Evolutionary conservation across 2,888 invertebrate genomes (phyloP).

Genomic region (Toxonevra muliebris): DNA sequence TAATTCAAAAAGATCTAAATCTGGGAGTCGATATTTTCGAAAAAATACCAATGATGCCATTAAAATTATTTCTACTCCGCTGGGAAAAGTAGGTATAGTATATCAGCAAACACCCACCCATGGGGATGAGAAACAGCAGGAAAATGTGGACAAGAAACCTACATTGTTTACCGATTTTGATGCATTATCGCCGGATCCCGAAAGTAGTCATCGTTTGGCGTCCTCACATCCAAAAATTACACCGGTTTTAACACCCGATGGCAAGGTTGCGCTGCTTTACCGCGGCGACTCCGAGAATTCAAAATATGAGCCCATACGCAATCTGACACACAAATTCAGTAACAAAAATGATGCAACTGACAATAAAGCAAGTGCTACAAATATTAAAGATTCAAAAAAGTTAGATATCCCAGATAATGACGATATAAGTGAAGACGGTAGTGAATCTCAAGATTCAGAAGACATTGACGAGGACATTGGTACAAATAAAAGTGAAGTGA

Average conservation of each 20-base stretch:
- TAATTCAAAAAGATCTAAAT: conserved; percentile 55
- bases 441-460: conserved; percentile 43
- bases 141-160: conserved; percentile 45
- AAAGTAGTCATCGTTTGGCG: conserved; percentile 64
- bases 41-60: conserved; percentile 65
- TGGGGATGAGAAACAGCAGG: conserved; percentile 41
- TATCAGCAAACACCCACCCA: conserved; percentile 61
- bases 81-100: conserved; percentile 66
- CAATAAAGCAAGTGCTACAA: conserved; percentile 39
- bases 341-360: conserved; percentile 39
- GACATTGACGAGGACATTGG: conserved; percentile 35
- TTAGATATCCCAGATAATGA: conserved; percentile 35
- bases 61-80: conserved; percentile 65
- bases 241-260: conserved; percentile 66
- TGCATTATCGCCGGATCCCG: conserved; percentile 62
- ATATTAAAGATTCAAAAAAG: conserved; percentile 39
- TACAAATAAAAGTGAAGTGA: conserved; percentile 14
- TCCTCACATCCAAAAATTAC: conserved; percentile 65
- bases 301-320: conserved; percentile 65
- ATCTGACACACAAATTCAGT: conserved; percentile 63
- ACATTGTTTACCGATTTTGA: conserved; percentile 61
- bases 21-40: conserved; percentile 61
- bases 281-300: conserved; percentile 65
- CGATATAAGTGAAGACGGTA: conserved; percentile 40
- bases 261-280: conserved; percentile 66